Percentiles rank a stretch among this genome's conserved stretches.
phyloP scores from a whole-genome alignment of 2,888 invertebrate genomes.

The Microdon myrmicae region DNA sequence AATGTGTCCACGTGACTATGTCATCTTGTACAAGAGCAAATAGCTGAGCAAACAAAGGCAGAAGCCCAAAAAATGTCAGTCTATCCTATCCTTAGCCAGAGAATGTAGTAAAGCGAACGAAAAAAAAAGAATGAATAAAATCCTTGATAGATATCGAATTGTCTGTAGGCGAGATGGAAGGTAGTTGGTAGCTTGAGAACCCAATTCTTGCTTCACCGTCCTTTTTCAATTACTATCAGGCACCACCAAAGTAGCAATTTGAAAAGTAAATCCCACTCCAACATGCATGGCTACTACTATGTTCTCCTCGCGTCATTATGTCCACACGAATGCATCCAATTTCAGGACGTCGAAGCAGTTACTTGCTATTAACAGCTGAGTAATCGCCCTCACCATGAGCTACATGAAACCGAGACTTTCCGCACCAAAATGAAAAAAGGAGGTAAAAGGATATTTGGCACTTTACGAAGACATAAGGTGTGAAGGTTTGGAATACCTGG shows the following conservation, averaged over 20 bases:
- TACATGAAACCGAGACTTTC: too few species aligned
- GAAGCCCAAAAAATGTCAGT: slow-evolving; percentile 50
- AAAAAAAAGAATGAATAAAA: slow-evolving; percentile 14
- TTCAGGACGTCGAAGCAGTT: slow-evolving; percentile 32
- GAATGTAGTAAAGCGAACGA: slow-evolving; percentile 8
- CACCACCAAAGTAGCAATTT: slow-evolving; percentile 34
- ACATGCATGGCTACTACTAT: slow-evolving; percentile 22
- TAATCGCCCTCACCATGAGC: too few species aligned
- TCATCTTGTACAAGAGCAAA: slow-evolving; percentile 30
- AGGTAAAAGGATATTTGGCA: too few species aligned
- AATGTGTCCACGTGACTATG: slow-evolving; percentile 23
- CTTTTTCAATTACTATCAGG: slow-evolving; percentile 22
- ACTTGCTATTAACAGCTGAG: slow-evolving; percentile 10
- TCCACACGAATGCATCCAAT: slow-evolving; percentile 47
- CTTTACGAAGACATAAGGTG: too few species aligned
- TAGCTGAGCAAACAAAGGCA: slow-evolving; percentile 40
- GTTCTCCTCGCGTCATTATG: slow-evolving; percentile 37
- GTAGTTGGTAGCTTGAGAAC: background rate
- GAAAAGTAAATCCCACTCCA: slow-evolving; percentile 28
- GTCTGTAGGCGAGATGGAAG: slow-evolving; percentile 13
- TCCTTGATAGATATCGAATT: slow-evolving; percentile 42
- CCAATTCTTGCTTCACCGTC: slow-evolving; percentile 1
- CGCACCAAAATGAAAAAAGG: too few species aligned
- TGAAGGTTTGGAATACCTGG: too few species aligned
- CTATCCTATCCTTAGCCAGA: slow-evolving; percentile 1